Base-by-base conservation (phyloP, 2,797 vertebrate species). In the Fratercula arctica region DNA sequence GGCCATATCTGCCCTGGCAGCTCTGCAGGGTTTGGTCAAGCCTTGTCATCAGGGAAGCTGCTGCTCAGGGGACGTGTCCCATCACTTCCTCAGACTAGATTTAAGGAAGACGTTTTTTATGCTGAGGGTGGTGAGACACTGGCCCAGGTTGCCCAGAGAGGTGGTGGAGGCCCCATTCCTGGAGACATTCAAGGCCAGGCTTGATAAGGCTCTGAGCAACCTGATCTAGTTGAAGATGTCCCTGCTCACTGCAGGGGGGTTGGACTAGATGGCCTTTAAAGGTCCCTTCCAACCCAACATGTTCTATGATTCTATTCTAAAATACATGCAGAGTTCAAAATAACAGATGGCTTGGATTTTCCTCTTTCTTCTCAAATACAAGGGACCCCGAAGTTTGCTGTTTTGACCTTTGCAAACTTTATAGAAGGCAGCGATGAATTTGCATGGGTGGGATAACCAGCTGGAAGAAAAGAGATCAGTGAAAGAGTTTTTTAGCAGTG, bases 231-330 rank as follows among this genome's bases (percentile, higher is more conserved):
- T 21, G 37, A 28, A 63, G 48, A 25, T 51, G 59, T 43, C 33
- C 59, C 31, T 76, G 16, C 39, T 17, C 1, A 1, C 16, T 1
- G 33, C 8, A 85, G 11, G 11, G 13, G 14, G 19, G 2, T 6
- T 57, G 53, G 63, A 63, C 63, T 33, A 15, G 28, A 3, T 26
- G 28, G 1, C 4, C 5, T 76, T 39, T 3, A 11, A 35, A 6
- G 17, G 11, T 20, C 31, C 3, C 5, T 72, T 84, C n/a, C 45
- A 46, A 46, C 19, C 45, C 45, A 46, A 46, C 45, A 10, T 10
- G 4, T 11, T 46, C 10, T 20, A 46, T 46, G 45, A 46, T 46
- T 46, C 45, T 46, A 21, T 46, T 21, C 46, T 46, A 21, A 46
- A 88, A 82, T 68, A 6, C 11, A 21, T 3, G 12, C 17, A 33